Evolutionary conservation across 2,113 vertebrate species (phyloP), one percentile per base, ranked within the genome.

Genomic region (Electrona antarctica): DNA sequence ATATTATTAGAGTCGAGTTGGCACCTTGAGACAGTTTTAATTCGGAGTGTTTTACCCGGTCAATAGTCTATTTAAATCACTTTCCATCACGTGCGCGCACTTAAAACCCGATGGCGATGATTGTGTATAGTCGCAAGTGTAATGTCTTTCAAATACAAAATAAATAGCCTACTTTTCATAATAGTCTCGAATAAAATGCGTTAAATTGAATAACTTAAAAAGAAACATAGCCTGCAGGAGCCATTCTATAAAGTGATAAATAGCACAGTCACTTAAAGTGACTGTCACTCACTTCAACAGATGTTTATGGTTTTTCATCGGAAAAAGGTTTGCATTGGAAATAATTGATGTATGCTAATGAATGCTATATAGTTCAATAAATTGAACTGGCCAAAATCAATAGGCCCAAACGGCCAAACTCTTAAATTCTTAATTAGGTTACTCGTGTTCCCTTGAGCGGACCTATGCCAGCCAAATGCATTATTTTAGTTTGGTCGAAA

Each of bases 391-490:
- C 59, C 13, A 45, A 60, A 70, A 72, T 45, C 47, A 8, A 1
- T 45, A 4, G 15, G 13, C 13, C 21, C 12, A 47, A 74, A 73
- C 14, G 33, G 33, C 33, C 50, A 10, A 21, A 15, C 46, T 48
- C 1, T 79, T 59, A 15, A 33, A 58, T 57, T 69, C n/a, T 61
- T 52, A 57, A 77, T 58, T 60, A 62, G 62, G 67, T 71, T 41
- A 41, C 33, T 41, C 3, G 50, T 76, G 47, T 73, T 54, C 2
- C 49, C 11, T 3, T 8, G 1, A 50, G 51, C 1, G n/a, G 12
- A n/a, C 45, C 64, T 54, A 64, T 50, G 50, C 11, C 33, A 51
- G 54, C 45, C 12, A 21, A 21, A 21, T 60, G 8, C 21, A 9
- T 59, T 3, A 28, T 8, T 29, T 41, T 60, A 41, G 7, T 8